Percentiles rank a stretch among this genome's conserved stretches.
Evolutionary conservation across 2,888 invertebrate species (phyloP).

Genomic region (Morinoia aosen): DNA sequence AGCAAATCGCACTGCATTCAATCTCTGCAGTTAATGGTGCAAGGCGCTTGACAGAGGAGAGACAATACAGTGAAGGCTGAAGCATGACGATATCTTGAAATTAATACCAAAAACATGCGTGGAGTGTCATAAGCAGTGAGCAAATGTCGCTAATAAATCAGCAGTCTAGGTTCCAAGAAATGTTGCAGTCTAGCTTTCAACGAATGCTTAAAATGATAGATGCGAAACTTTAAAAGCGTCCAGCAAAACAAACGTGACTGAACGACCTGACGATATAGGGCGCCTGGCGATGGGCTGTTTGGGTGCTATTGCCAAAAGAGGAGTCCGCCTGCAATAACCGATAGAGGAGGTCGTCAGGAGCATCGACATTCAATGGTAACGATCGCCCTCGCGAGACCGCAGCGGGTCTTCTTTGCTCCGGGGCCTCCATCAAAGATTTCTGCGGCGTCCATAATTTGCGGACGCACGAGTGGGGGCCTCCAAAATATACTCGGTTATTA

Average conservation of each 20-base stretch:
- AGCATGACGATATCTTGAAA: too few species aligned
- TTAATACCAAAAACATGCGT: too few species aligned
- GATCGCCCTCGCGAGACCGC: neutral
- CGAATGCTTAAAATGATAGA: neutral
- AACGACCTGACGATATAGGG: neutral
- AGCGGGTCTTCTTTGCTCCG: neutral
- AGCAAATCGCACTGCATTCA: neutral
- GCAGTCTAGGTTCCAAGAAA: too few species aligned
- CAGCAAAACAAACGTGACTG: neutral
- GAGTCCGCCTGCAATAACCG: neutral
- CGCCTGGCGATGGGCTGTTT: neutral
- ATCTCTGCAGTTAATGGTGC: neutral
- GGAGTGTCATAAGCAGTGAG: too few species aligned
- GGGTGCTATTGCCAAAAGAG: conserved; percentile 1
- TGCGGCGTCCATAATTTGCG: neutral
- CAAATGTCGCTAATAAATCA: too few species aligned
- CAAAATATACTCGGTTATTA: neutral
- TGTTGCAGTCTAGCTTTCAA: neutral
- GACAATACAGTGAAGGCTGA: neutral
- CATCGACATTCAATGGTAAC: conserved; percentile 42
- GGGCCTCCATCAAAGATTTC: neutral
- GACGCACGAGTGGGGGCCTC: neutral
- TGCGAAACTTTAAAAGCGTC: neutral
- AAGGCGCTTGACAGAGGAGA: neutral
- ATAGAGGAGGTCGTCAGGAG: neutral